Base-by-base conservation (phyloP, 2,888 invertebrate genomes). In the Eupithecia subumbrata region DNA sequence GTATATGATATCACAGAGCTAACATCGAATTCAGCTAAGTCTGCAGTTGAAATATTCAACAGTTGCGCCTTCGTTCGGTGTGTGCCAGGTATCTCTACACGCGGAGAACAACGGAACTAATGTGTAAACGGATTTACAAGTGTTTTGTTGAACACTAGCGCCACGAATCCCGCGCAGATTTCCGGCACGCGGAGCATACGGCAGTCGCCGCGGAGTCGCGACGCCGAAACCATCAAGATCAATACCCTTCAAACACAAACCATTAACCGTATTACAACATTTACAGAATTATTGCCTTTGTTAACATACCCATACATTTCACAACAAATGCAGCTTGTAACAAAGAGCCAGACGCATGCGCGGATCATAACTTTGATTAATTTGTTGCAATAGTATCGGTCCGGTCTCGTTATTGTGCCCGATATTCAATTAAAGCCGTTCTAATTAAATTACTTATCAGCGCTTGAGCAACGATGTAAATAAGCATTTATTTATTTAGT, bases 391-490 rank as follows among this genome's bases (percentile, higher is more conserved):
- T 86, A 90, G 81, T 85, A 83, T 83, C 78, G 76, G 78, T 81
- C 78, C 77, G 79, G 78, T 83, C 86, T 83, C 81, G 84, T 84
- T 88, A 87, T 85, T 85, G 88, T 90, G 87, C 89, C 84, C 87
- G 87, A 90, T 90, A 90, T 91, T 90, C 90, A 91, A 91, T 91
- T 90, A 91, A 90, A 86, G 83, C 83, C 80, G 89, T 87, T 91
- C 88, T 91, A 91, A 93, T 92, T 92, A 90, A 92, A 92, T 92
- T 89, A 92, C 87, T 90, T 91, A 91, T 91, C 90, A 86, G 82
- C 82, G 83, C 88, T 90, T 88, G 85, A 84, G 90, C 87, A 92
- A 91, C 87, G 87, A 89, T 89, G 88, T 90, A 87, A 90, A 90
- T 90, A 89, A 89, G 86, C 86, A 88, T 87, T 89, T 92, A 90